Base-by-base conservation (phyloP, 2,113 vertebrate species). In the Nettapus auritus region DNA sequence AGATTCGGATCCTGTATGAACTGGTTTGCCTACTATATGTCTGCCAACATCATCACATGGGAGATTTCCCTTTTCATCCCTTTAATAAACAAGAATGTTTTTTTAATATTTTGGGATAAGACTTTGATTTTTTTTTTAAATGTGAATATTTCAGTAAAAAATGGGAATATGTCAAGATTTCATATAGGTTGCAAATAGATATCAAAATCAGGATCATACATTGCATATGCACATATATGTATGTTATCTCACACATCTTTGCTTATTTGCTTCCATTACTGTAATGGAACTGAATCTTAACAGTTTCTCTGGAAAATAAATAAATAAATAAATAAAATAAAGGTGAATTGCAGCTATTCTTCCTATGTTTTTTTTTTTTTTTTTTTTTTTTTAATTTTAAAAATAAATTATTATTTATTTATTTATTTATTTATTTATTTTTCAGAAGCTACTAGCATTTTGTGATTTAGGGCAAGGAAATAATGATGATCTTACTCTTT, bases 1-100 rank as follows among this genome's bases (percentile, higher is more conserved):
- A 62, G 99, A 99, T 96, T 99, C 99, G 8, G 99, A 99, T 91
- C 99, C 99, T 95, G 99, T 99, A 69, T 99, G 98, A 53, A 98
- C 97, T 0, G 98, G 98, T 76, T 98, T 96, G 94, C 98, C 98
- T 82, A 98, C 98, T 90, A 99, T 98, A 84, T 98, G 98, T 97
- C 99, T 98, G 94, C 98, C 98, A 31, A 98, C 97, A 50, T 99
- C 99, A 11, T 99, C 99, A 92, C 98, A 98, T 4, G 98, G 98
- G 84, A 99, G 97, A 95, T 98, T 98, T 88, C 98, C 99, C 70
- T 99, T 99, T 93, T 99, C 99, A 89, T 99, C 99, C 97, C 99
- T 99, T 91, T 23, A 86, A 82, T 56, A 36, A 94, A 92, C 59
- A 89, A 93, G 16, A 97, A 9, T 90, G 53, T 13, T 4, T 48